phyloP scores from a whole-genome alignment of 35 echinoderm and acorn worm genomes.

The Ophioderma brevispina region DNA sequence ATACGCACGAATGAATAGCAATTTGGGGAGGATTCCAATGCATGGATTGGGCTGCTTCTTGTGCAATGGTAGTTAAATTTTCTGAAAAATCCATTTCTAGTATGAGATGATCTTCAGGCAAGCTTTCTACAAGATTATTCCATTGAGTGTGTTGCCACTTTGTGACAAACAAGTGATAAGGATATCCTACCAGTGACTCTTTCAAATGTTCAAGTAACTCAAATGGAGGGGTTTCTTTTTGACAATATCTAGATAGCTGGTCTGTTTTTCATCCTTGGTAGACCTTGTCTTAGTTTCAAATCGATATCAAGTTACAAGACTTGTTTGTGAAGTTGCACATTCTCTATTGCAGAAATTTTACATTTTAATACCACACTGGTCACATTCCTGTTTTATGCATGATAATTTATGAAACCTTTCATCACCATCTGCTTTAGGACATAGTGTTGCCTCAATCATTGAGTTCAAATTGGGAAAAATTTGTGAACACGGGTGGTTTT shows the following conservation, averaged over 20 bases:
- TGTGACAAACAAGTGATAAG: neutral
- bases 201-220: neutral
- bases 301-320: neutral
- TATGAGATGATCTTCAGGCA: neutral
- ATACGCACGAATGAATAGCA: neutral
- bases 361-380: neutral
- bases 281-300: neutral
- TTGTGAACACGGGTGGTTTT: neutral
- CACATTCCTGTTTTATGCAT: neutral
- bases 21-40: neutral
- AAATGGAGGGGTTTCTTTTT: neutral
- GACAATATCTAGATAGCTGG: neutral
- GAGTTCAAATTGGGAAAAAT: neutral
- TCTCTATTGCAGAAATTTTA: neutral
- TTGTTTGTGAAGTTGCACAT: neutral
- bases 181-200: neutral
- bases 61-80: neutral
- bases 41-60: neutral
- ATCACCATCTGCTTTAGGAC: neutral
- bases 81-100: neutral
- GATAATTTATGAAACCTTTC: neutral
- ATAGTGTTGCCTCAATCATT: neutral
- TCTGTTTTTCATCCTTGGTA: neutral
- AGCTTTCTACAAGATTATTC: neutral
- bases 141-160: neutral